A percentile compares a stretch with the other conserved stretches of the same genome.
phyloP scores from a whole-genome alignment of 30 jellyfish, hydroid and myxozoan species.

The Pelagia noctiluca region DNA sequence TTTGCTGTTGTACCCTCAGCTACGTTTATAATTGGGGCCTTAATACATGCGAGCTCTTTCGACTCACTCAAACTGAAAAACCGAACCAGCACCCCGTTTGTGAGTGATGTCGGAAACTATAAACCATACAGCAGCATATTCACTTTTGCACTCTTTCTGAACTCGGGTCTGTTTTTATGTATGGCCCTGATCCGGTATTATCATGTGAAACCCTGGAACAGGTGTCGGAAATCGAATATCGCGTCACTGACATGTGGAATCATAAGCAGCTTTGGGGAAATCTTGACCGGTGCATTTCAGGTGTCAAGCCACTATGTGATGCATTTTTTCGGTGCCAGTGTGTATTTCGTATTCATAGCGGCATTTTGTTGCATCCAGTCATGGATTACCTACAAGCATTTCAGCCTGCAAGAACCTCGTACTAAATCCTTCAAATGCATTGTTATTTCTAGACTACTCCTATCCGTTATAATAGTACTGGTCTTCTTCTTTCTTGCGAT shows the following conservation, averaged over 20 bases:
- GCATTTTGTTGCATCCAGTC: slow-evolving; percentile 59
- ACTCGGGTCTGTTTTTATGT: slow-evolving; percentile 46
- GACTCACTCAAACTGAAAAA: slow-evolving; percentile 16
- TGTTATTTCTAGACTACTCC: slow-evolving; percentile 3
- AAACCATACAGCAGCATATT: slow-evolving; percentile 83
- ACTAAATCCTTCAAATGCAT: neutral
- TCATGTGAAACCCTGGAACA: slow-evolving; percentile 54
- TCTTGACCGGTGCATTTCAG: slow-evolving; percentile 66
- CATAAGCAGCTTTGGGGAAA: slow-evolving; percentile 53
- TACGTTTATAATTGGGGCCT: slow-evolving; percentile 43
- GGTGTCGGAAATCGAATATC: slow-evolving; percentile 33
- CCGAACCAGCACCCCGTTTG: slow-evolving; percentile 61
- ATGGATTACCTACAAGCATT: slow-evolving; percentile 27
- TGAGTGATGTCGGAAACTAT: slow-evolving; percentile 78
- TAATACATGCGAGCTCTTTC: slow-evolving; percentile 7
- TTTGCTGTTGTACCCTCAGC: slow-evolving; percentile 36
- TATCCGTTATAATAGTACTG: slow-evolving; percentile 9
- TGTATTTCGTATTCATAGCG: slow-evolving; percentile 44
- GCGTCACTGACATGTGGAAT: slow-evolving; percentile 36
- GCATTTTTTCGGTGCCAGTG: slow-evolving; percentile 75
- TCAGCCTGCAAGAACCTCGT: neutral
- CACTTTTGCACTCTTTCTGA: slow-evolving; percentile 70
- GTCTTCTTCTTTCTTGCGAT: slow-evolving; percentile 43
- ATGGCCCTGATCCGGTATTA: slow-evolving; percentile 55
- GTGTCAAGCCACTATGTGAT: slow-evolving; percentile 65